Conservation (phyloP, 2,797 vertebrate genomes). For the Morus bassanus region DNA sequence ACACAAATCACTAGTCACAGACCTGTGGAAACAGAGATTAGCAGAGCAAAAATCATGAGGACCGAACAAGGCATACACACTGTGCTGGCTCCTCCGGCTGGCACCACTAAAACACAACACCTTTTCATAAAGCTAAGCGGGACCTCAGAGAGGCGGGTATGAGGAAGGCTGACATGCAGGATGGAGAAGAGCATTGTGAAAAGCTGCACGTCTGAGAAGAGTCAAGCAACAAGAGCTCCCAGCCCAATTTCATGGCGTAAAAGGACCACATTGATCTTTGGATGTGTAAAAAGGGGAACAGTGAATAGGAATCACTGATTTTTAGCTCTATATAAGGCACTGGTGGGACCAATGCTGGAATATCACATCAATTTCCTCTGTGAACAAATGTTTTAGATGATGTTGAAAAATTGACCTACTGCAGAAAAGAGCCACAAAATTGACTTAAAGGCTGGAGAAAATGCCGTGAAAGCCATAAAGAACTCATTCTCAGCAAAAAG, state of each 20-base stretch:
- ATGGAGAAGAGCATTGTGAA: background rate
- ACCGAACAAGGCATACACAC: accelerated
- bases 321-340: background rate
- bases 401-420: slow-evolving; percentile 35
- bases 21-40: background rate
- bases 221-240: background rate
- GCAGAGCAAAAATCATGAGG: background rate
- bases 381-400: slow-evolving; percentile 20
- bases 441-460: slow-evolving; percentile 39
- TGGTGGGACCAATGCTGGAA: background rate
- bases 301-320: background rate
- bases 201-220: background rate
- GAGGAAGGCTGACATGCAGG: background rate
- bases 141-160: background rate
- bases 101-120: background rate
- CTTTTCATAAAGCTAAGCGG: background rate
- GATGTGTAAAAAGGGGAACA: background rate
- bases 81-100: background rate
- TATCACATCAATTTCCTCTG: slow-evolving; percentile 13
- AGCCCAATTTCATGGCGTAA: background rate
- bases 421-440: slow-evolving; percentile 26
- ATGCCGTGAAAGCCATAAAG: slow-evolving; percentile 10
- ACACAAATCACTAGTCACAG: background rate
- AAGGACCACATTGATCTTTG: slow-evolving; percentile 1
- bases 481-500: background rate